Evolutionary conservation across 2,888 invertebrate genomes (phyloP).

Genomic region (Hypsopygia costalis): DNA sequence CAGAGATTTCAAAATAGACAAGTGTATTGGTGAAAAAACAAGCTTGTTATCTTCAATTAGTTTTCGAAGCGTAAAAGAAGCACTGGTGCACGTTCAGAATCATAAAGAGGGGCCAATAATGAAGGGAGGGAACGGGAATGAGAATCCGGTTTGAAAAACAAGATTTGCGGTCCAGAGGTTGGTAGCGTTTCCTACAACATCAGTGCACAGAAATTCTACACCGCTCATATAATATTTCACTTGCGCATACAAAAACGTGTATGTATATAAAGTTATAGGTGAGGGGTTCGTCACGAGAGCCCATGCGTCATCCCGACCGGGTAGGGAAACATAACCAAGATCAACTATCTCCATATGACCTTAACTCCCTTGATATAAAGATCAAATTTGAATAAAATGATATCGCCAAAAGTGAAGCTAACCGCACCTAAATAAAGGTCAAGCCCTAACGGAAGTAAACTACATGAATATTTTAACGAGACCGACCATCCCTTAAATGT

Average conservation of each 20-base stretch:
- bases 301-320: constrained; percentile 12
- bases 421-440: constrained; percentile 37
- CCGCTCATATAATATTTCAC: constrained; percentile 21
- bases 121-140: constrained; percentile 35
- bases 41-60: constrained; percentile 71
- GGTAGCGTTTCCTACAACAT: constrained; percentile 30
- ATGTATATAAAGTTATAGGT: neutral
- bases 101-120: constrained; percentile 57
- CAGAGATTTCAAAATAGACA: constrained; percentile 50
- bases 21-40: constrained; percentile 57
- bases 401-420: constrained; percentile 11
- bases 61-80: constrained; percentile 60
- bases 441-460: constrained; percentile 30
- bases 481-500: constrained; percentile 34
- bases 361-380: constrained; percentile 8
- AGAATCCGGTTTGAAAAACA: constrained; percentile 56
- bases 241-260: neutral
- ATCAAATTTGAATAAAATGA: constrained; percentile 10
- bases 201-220: constrained; percentile 28
- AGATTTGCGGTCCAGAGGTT: constrained; percentile 32
- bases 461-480: constrained; percentile 42
- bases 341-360: constrained; percentile 1
- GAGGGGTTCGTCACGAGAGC: constrained; percentile 5
- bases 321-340: constrained; percentile 3
- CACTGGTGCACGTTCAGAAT: constrained; percentile 46